A percentile compares a stretch with the other conserved stretches of the same genome.
These are phyloP conservation scores for Ctenicera cuprea DNA, from an alignment of 2,888 invertebrate genomes.

Conservation along the genomic window DNA sequence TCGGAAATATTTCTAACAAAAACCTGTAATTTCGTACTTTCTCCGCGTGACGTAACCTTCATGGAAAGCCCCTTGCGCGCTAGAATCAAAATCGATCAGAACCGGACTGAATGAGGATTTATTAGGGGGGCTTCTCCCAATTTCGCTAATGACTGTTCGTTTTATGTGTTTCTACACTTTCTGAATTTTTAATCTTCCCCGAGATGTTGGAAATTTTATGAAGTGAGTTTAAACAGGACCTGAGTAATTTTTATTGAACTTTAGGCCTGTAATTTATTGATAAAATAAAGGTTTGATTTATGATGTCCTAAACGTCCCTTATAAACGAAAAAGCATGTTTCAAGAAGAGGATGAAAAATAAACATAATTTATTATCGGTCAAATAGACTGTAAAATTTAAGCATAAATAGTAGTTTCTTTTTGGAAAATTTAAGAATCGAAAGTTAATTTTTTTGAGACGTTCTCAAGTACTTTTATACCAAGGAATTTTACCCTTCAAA, in stretches of 20 bases:
- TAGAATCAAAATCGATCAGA: slow-evolving; percentile 47
- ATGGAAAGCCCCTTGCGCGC: slow-evolving; percentile 14
- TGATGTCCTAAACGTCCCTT: too few relatives aligned
- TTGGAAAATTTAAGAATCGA: too few relatives aligned
- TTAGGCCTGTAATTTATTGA: not conserved
- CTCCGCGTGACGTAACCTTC: not conserved
- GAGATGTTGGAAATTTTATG: slow-evolving; percentile 14
- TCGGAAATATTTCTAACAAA: too few relatives aligned
- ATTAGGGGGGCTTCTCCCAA: slow-evolving; percentile 44
- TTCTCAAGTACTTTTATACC: too few relatives aligned
- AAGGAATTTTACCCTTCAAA: too few relatives aligned
- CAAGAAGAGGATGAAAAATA: too few relatives aligned
- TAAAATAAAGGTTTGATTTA: not conserved
- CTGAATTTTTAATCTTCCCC: slow-evolving; percentile 26
- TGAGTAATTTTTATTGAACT: slow-evolving; percentile 2
- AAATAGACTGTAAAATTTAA: too few relatives aligned
- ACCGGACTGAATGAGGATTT: slow-evolving; percentile 50
- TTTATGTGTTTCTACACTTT: slow-evolving; percentile 49
- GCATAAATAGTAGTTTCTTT: too few relatives aligned
- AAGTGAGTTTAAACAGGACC: slow-evolving; percentile 3
- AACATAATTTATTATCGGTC: too few relatives aligned
- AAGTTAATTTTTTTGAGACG: too few relatives aligned
- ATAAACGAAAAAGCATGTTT: too few relatives aligned
- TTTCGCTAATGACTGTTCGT: slow-evolving; percentile 47
- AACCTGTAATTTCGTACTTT: not conserved